A percentile compares a stretch with the other conserved stretches of the same genome.
Conservation (phyloP, 2,888 invertebrate species). For the Embidobia sp. region DNA sequence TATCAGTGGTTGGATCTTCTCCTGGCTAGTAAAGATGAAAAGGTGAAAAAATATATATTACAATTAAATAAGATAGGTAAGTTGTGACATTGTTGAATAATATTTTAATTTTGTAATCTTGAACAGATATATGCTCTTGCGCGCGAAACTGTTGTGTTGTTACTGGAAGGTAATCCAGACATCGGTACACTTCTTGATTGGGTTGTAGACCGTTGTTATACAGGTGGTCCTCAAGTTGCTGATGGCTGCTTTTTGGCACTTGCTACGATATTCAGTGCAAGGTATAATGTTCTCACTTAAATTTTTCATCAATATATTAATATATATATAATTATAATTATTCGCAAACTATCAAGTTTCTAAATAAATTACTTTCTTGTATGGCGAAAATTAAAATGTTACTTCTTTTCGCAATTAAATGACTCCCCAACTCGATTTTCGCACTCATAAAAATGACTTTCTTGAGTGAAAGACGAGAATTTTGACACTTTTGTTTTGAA, state of each 20-base stretch:
- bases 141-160: conserved; percentile 95
- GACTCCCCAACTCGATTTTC: too few species aligned
- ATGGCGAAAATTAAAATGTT: too few species aligned
- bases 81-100: not conserved
- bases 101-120: conserved; percentile 37
- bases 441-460: too few species aligned
- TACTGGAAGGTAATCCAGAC: conserved; percentile 97
- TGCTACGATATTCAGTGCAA: conserved; percentile 97
- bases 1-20: conserved; percentile 97
- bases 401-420: too few species aligned
- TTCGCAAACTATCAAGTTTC: too few species aligned
- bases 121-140: conserved; percentile 93
- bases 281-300: conserved; percentile 86
- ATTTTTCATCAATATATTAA: too few species aligned
- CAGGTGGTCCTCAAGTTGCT: conserved; percentile 93
- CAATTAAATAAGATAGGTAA: too few species aligned
- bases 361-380: too few species aligned
- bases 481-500: too few species aligned
- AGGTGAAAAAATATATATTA: conserved; percentile 81
- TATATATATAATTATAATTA: too few species aligned
- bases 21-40: conserved; percentile 92
- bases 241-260: conserved; percentile 98
- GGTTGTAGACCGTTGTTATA: conserved; percentile 99
- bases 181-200: conserved; percentile 96
- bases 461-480: too few species aligned